phyloP scores from a whole-genome alignment of 2,797 vertebrate genomes.

The Gambelia wislizenii region DNA sequence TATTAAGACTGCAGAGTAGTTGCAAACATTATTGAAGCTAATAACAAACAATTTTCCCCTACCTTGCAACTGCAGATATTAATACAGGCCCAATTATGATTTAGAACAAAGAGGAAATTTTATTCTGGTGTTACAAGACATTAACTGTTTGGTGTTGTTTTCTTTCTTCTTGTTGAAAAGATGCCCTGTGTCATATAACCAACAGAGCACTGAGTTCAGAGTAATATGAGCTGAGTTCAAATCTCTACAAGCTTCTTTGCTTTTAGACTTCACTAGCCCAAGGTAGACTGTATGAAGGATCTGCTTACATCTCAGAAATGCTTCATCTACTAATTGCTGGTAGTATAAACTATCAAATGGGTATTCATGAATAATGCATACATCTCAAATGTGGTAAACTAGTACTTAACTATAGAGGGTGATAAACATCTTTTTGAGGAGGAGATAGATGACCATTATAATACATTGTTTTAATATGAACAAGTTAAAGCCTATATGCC shows the following conservation, averaged over 20 bases:
- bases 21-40: conserved; percentile 66
- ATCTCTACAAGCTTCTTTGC: background rate
- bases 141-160: conserved; percentile 16
- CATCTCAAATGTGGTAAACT: no score
- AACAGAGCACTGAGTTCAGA: background rate
- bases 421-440: no score
- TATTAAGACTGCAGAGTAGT: conserved; percentile 34
- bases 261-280: no score
- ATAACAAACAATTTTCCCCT: conserved; percentile 46
- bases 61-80: conserved; percentile 58
- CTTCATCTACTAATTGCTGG: no score
- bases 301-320: no score
- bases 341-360: no score
- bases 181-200: background rate
- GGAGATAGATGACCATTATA: no score
- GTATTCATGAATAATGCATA: no score
- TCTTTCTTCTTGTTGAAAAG: background rate
- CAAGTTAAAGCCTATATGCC: no score
- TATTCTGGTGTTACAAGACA: conserved; percentile 60
- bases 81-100: conserved; percentile 70
- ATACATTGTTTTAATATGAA: no score
- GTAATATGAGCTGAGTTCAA: background rate
- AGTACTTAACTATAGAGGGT: no score
- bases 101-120: conserved; percentile 68
- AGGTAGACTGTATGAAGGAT: no score